Evolutionary conservation across 2,797 vertebrate genomes (phyloP).

Genomic region (Carcharodon carcharias): DNA sequence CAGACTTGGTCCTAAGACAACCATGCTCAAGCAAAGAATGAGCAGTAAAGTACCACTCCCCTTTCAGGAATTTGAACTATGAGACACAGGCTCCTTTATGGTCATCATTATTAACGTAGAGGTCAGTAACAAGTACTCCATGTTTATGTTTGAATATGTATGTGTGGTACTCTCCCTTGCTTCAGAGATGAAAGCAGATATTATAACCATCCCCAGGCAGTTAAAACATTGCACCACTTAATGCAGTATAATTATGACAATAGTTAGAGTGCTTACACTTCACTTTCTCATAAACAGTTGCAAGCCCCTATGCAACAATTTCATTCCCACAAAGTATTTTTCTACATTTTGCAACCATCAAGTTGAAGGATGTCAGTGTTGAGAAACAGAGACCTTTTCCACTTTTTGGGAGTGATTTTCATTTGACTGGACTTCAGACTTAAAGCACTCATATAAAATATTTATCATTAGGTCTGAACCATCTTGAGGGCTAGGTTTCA

Average conservation of each 20-base stretch:
- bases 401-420: background rate
- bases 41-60: background rate
- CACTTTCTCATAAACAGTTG: background rate
- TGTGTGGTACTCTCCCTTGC: background rate
- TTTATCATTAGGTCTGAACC: background rate
- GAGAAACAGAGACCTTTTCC: background rate
- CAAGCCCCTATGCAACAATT: background rate
- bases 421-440: background rate
- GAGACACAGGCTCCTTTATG: background rate
- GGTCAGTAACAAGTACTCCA: background rate
- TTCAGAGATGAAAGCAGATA: background rate
- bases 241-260: background rate
- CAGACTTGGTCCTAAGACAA: background rate
- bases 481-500: no score
- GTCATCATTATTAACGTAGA: background rate
- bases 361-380: background rate
- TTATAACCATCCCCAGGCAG: background rate
- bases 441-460: no score
- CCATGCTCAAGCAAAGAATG: background rate
- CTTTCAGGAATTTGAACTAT: conserved; percentile 14
- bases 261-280: background rate
- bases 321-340: background rate
- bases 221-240: conserved; percentile 6
- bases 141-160: background rate
- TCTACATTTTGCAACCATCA: background rate